Evolutionary conservation across 23 tunicate genomes (phyloP).

Genomic region (Ciona savignyi): DNA sequence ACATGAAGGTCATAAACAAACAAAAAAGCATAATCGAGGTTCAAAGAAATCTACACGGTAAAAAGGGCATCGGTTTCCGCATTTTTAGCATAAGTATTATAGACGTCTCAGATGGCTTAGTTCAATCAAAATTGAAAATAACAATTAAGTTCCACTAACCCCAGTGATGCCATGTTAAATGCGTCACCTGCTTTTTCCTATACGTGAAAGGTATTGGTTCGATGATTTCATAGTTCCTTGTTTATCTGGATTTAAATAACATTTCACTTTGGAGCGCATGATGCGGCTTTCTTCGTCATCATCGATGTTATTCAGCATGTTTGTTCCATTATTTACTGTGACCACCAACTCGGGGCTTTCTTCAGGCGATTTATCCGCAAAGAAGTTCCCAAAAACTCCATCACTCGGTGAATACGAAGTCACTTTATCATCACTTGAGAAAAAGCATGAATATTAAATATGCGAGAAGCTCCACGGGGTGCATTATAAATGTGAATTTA

Average conservation of each 20-base stretch:
- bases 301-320: not conserved
- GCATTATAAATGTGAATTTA: not conserved
- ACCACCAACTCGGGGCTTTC: not conserved
- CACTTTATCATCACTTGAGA: not conserved
- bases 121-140: too few relatives aligned
- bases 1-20: too few relatives aligned
- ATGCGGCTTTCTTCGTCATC: not conserved
- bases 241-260: not conserved
- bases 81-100: too few relatives aligned
- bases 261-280: not conserved
- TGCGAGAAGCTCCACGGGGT: too few relatives aligned
- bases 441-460: too few relatives aligned
- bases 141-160: too few relatives aligned
- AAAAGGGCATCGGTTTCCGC: too few relatives aligned
- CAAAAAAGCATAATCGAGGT: too few relatives aligned
- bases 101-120: too few relatives aligned
- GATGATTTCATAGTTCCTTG: not conserved
- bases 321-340: not conserved
- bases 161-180: not conserved
- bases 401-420: not conserved
- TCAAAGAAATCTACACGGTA: too few relatives aligned
- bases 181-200: not conserved
- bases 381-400: not conserved
- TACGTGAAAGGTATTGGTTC: not conserved
- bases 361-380: not conserved